Conservation (phyloP, 2,797 vertebrate species). For the Karalla daura region DNA sequence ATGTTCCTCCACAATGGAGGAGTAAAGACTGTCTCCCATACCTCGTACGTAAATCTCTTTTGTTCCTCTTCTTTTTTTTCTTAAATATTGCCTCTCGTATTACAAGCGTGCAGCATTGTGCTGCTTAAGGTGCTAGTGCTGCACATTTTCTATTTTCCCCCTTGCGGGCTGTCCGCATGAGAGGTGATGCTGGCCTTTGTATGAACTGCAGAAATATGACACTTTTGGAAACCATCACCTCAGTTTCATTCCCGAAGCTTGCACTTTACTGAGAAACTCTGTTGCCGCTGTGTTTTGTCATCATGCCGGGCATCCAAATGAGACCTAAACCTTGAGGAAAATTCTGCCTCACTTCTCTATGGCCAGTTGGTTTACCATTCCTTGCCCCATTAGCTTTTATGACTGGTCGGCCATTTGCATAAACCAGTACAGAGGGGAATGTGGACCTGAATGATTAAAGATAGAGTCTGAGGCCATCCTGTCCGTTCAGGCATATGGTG, state of each 20-base stretch:
- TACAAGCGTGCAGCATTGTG: slow-evolving; percentile 42
- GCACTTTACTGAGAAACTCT: slow-evolving; percentile 37
- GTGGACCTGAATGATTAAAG: slow-evolving; percentile 63
- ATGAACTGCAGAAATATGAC: slow-evolving; percentile 73
- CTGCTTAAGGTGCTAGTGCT: slow-evolving; percentile 42
- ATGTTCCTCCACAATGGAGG: slow-evolving; percentile 9
- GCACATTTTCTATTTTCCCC: slow-evolving; percentile 54
- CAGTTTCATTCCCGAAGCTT: slow-evolving; percentile 52
- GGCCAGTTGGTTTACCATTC: slow-evolving; percentile 68
- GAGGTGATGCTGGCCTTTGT: slow-evolving; percentile 51
- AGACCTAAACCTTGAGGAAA: slow-evolving; percentile 58
- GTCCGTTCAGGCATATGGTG: slow-evolving; percentile 37
- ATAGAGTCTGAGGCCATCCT: slow-evolving; percentile 34
- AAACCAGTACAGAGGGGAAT: slow-evolving; percentile 54
- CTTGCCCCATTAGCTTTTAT: slow-evolving; percentile 71
- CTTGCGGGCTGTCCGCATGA: slow-evolving; percentile 40
- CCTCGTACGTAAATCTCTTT: slow-evolving; percentile 42
- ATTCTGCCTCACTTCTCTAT: slow-evolving; percentile 42
- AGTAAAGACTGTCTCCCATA: slow-evolving; percentile 6
- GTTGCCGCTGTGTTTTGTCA: slow-evolving; percentile 55
- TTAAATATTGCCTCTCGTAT: slow-evolving; percentile 53
- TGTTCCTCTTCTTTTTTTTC: too few species aligned
- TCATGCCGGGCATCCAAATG: slow-evolving; percentile 51
- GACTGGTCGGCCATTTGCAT: slow-evolving; percentile 72
- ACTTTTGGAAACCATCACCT: slow-evolving; percentile 59